A percentile compares a stretch with the other conserved stretches of the same genome.
These are phyloP conservation scores for Chelidonichthys spinosus DNA, from an alignment of 2,797 vertebrate species.

Conservation along the genomic window DNA sequence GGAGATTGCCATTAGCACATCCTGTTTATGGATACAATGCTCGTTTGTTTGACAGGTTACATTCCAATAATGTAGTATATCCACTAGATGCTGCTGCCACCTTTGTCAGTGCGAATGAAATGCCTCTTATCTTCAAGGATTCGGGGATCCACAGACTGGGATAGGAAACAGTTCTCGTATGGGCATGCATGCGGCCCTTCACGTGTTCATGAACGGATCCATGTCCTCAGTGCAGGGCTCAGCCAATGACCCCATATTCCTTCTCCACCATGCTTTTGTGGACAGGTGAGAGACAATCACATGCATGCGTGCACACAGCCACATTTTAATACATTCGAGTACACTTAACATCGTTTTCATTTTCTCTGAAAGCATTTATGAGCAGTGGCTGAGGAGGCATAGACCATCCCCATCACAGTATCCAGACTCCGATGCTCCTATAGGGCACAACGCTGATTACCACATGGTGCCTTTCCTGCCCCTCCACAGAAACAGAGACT, in stretches of 20 bases:
- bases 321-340: not conserved
- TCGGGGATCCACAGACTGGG: conserved; percentile 88
- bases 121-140: conserved; percentile 80
- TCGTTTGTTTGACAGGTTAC: not conserved
- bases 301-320: not conserved
- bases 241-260: conserved; percentile 94
- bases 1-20: not conserved
- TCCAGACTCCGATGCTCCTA: conserved; percentile 90
- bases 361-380: conserved; percentile 87
- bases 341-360: not conserved
- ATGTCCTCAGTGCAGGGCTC: conserved; percentile 96
- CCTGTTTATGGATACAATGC: not conserved
- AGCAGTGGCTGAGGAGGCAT: conserved; percentile 92
- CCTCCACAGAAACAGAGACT: conserved; percentile 91
- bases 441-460: conserved; percentile 92
- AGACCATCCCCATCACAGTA: conserved; percentile 87
- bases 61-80: not conserved
- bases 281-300: conserved; percentile 87
- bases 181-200: conserved; percentile 91
- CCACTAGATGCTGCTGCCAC: not conserved
- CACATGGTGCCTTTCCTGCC: conserved; percentile 96
- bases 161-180: conserved; percentile 84
- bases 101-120: not conserved
- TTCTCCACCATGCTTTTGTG: conserved; percentile 93
- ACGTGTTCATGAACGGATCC: conserved; percentile 95